Conservation (phyloP, 2,888 invertebrate genomes). For the Allygus modestus region DNA sequence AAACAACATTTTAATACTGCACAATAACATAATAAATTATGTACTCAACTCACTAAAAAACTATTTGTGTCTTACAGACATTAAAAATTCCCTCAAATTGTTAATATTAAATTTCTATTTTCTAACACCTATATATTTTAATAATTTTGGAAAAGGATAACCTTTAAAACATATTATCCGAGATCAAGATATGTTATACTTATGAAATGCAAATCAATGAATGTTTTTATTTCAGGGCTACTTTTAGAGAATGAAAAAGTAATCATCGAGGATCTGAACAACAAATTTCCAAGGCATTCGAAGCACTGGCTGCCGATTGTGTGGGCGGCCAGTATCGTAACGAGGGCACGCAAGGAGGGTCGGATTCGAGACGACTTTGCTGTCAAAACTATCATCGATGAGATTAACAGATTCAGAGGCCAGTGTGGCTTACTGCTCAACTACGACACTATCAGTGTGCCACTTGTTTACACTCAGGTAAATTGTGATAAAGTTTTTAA, state of each 20-base stretch:
- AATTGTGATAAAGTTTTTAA: neutral
- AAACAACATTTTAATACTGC: no score
- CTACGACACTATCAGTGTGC: constrained; percentile 88
- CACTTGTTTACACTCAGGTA: constrained; percentile 89
- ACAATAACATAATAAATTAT: no score
- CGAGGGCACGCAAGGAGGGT: constrained; percentile 92
- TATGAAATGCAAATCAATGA: no score
- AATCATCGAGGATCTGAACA: constrained; percentile 87
- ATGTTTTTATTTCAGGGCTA: constrained; percentile 79
- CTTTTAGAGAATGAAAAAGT: constrained; percentile 88
- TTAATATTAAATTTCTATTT: no score
- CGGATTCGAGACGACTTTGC: constrained; percentile 94
- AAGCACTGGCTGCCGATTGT: constrained; percentile 95
- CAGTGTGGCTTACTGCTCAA: constrained; percentile 86
- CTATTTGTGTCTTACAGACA: no score
- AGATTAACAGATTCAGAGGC: constrained; percentile 90
- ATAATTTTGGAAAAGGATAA: no score
- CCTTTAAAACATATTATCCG: no score
- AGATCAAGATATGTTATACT: no score
- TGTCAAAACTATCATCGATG: constrained; percentile 93
- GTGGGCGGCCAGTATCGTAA: constrained; percentile 94
- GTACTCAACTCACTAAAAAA: no score
- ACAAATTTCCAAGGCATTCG: constrained; percentile 89
- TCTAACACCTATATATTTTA: no score
- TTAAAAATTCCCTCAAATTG: no score